Evolutionary conservation across 2,797 vertebrate genomes (phyloP), one percentile per base, ranked within the genome.

Genomic region (Natrix natrix): DNA sequence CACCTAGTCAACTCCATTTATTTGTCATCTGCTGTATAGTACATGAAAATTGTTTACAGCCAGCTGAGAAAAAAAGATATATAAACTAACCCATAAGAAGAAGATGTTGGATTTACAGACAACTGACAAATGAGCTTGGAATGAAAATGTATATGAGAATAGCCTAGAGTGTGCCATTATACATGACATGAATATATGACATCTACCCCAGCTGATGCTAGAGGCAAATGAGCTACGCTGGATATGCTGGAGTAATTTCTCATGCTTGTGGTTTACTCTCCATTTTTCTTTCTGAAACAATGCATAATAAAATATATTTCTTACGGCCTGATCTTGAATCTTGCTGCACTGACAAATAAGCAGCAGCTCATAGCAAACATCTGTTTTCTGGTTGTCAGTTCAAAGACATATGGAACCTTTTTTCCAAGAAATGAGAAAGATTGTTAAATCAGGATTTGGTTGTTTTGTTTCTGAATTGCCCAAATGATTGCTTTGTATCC

Each of bases 161-260:
- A 97, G 97, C 97, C 97, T 97, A 97, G 94, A 97, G 97, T 97
- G 90, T 93, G 95, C 95, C 96, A 97, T 98, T 98, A 97, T 96
- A 95, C 95, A 97, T 97, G 97, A 98, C 97, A 97, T 94, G 97
- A 98, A 98, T 97, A 96, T 98, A 98, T 98, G 95, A 95, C 95
- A 97, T 92, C 96, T 97, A 95, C 93, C 96, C 96, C 95, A 96
- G 96, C 94, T 95, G 95, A 96, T 95, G 97, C 97, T 97, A 95
- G 95, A 78, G 95, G 97, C 96, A 97, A 97, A 97, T 96, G 95
- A 97, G 96, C 96, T 95, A 91, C 96, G 93, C 94, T 97, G 94
- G 94, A 87, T 92, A 92, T 91, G 95, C 90, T 83, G 74, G 91
- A 96, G 95, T 90, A 95, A 97, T 98, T 97, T 97, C 94, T 96